Conservation (phyloP, 2,888 invertebrate genomes). For the Pelosia muscerda region DNA sequence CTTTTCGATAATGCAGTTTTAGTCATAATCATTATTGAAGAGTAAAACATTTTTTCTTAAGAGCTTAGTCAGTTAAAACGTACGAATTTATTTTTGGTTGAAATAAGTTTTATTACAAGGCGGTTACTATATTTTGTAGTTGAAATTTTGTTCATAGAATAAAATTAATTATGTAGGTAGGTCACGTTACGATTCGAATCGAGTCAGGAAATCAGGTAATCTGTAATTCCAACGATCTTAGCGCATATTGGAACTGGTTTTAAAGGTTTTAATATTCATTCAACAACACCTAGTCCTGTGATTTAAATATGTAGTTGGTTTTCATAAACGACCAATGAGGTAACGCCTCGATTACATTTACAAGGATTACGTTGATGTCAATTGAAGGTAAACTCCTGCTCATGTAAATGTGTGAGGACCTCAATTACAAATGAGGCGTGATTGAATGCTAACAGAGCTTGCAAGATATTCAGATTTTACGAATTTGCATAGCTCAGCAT, state of each 20-base stretch:
- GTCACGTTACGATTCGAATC: constrained; percentile 17
- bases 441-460: constrained; percentile 19
- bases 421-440: constrained; percentile 20
- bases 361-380: constrained; percentile 57
- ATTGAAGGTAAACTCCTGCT: constrained; percentile 40
- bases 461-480: constrained; percentile 13
- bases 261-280: constrained; percentile 37
- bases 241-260: constrained; percentile 30
- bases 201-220: constrained; percentile 23
- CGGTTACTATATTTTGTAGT: not conserved
- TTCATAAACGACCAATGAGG: constrained; percentile 45
- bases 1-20: too few species aligned
- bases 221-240: constrained; percentile 34
- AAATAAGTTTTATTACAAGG: too few species aligned
- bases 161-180: not conserved
- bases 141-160: not conserved
- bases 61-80: not conserved
- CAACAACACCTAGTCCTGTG: constrained; percentile 14
- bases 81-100: too few species aligned
- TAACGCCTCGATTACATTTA: constrained; percentile 54
- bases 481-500: not conserved
- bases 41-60: too few species aligned
- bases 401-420: constrained; percentile 16
- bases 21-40: too few species aligned
- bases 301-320: constrained; percentile 37